phyloP scores from a whole-genome alignment of 2,113 vertebrate genomes.

The Phyllostomus hastatus region DNA sequence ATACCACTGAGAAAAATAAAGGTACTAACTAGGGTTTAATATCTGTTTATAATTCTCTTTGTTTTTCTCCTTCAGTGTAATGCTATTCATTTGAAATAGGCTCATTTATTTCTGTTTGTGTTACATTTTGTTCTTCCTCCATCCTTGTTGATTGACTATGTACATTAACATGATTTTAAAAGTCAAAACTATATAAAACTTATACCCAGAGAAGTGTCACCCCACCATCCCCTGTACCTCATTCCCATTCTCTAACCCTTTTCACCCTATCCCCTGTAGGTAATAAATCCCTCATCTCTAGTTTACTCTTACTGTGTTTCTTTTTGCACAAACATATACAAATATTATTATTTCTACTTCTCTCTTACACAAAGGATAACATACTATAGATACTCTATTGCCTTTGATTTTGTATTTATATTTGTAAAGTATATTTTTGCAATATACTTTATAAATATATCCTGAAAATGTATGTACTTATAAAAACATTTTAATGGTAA shows the following conservation, averaged over 20 bases:
- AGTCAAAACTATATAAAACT: background rate
- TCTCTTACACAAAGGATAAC: background rate
- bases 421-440: no score
- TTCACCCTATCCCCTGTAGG: background rate
- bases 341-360: background rate
- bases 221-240: background rate
- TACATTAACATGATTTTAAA: background rate
- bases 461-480: slow-evolving; percentile 9
- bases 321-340: background rate
- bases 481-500: slow-evolving; percentile 5
- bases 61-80: background rate
- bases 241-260: background rate
- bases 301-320: background rate
- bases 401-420: background rate
- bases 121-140: background rate
- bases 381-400: background rate
- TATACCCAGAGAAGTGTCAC: background rate
- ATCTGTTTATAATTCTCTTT: background rate
- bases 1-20: slow-evolving; percentile 19
- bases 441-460: background rate
- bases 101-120: slow-evolving; percentile 16
- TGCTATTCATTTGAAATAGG: background rate
- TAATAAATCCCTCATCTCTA: background rate
- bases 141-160: background rate
- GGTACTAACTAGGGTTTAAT: background rate